Evolutionary conservation across 2,797 vertebrate species (phyloP).

Genomic region (Agapornis canus): DNA sequence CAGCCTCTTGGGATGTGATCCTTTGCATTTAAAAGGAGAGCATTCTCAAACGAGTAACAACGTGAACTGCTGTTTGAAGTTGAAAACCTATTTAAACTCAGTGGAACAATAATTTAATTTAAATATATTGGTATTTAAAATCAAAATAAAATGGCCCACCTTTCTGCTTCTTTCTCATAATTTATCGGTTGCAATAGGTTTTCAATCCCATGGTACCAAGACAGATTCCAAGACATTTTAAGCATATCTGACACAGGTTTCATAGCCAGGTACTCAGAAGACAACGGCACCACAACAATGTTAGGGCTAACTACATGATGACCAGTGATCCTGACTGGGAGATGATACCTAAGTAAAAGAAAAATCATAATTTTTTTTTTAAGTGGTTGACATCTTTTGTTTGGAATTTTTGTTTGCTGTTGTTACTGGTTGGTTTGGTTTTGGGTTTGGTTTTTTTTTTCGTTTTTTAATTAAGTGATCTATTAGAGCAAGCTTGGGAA

Average conservation of each 20-base stretch:
- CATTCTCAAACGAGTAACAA: background rate
- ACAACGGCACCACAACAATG: constrained; percentile 83
- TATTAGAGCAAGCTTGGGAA: background rate
- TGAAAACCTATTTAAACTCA: background rate
- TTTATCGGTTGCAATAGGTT: constrained; percentile 72
- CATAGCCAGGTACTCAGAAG: constrained; percentile 81
- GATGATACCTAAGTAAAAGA: constrained; percentile 77
- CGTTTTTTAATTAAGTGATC: background rate
- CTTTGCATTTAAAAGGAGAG: background rate
- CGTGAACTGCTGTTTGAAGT: background rate
- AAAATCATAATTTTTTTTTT: background rate
- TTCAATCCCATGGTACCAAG: constrained; percentile 89
- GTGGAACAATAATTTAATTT: background rate
- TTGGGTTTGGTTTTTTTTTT: too few relatives aligned
- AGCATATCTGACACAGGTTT: constrained; percentile 84
- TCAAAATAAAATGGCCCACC: constrained; percentile 76
- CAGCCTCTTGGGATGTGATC: background rate
- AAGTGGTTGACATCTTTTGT: background rate
- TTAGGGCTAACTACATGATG: constrained; percentile 93
- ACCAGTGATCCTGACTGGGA: constrained; percentile 81
- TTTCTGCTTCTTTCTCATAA: constrained; percentile 42
- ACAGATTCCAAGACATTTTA: constrained; percentile 90
- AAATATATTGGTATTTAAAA: background rate
- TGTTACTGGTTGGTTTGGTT: background rate
- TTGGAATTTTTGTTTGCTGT: background rate